phyloP scores from a whole-genome alignment of 2,797 vertebrate genomes.

The Gymnoscopelus braueri region DNA sequence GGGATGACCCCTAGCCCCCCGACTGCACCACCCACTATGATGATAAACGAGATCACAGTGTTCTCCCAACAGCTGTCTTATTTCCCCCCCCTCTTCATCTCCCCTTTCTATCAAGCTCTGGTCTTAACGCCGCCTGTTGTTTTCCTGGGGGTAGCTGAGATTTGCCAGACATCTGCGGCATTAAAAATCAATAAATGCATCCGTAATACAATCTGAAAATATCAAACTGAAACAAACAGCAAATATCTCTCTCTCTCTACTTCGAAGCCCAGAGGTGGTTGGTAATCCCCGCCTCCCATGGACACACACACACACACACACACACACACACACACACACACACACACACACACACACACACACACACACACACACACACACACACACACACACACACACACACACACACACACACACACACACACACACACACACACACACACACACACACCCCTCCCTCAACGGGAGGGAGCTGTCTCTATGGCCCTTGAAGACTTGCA shows the following conservation, averaged over 20 bases:
- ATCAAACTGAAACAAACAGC: constrained; percentile 55
- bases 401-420: too few relatives aligned
- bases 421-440: too few relatives aligned
- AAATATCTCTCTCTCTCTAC: constrained; percentile 12
- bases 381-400: too few relatives aligned
- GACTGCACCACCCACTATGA: constrained; percentile 42
- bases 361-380: too few relatives aligned
- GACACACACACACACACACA: too few relatives aligned
- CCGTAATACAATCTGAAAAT: constrained; percentile 40
- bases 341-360: too few relatives aligned
- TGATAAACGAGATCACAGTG: constrained; percentile 68
- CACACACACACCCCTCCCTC: too few relatives aligned
- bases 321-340: too few relatives aligned
- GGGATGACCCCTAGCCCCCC: constrained; percentile 49
- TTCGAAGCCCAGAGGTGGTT: too few relatives aligned
- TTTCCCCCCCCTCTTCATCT: constrained; percentile 14
- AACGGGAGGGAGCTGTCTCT: constrained; percentile 2
- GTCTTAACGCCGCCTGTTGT: constrained; percentile 4
- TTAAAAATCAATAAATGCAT: constrained; percentile 49
- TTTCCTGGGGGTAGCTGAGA: constrained; percentile 29
- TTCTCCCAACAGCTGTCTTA: constrained; percentile 56
- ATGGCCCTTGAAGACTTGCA: constrained; percentile 2
- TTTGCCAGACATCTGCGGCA: constrained; percentile 38
- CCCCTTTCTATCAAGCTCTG: constrained; percentile 13
- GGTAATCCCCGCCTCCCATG: too few relatives aligned